Base-by-base conservation (phyloP, 2,888 invertebrate species). In the Melanchra persicariae region DNA sequence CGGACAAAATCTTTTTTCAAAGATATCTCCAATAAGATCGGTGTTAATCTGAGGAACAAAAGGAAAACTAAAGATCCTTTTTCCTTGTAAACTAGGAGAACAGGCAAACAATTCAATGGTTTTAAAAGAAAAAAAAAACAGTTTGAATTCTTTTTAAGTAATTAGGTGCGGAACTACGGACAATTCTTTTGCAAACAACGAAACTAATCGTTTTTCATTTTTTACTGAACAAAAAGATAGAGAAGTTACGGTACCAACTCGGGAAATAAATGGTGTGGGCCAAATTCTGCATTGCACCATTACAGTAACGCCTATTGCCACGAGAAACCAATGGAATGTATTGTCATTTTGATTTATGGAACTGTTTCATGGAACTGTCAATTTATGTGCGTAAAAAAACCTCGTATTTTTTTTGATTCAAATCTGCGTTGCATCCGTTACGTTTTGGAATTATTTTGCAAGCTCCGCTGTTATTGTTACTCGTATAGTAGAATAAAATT, bases 221-320 rank as follows among this genome's bases (percentile, higher is more conserved):
- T 80, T 63, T 64, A 47, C 30, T 10, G 58, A 81, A 74, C 30
- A 65, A 63, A 72, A 74, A 72, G 22, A 57, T 49, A 69, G 54
- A 51, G 19, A 54, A 60, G 62, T 43, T 63, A 71, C 1, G 24
- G 30, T 37, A 72, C 22, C 12, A 54, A 61, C 52, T 67, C 55
- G 71, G 57, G 58, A 72, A 73, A 83, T 79, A 59, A 78, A 84
- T 77, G 57, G 76, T 63, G 60, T 57, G 73, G 64, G 49, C 66
- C 47, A 60, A 77, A 74, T 73, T 79, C 85, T 74, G 85, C 85
- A 85, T 62, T 85, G 85, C 85, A 85, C 75, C 82, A 82, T 62
- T 77, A 75, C 83, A 82, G 74, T 81, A 69, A 40, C 37, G 74
- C 70, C 71, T 74, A 80, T 77, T 74, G 70, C 65, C 60, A 77